Conservation (phyloP, 37 sponge, comb jelly and placozoan species). For the Axinella damicornis region DNA sequence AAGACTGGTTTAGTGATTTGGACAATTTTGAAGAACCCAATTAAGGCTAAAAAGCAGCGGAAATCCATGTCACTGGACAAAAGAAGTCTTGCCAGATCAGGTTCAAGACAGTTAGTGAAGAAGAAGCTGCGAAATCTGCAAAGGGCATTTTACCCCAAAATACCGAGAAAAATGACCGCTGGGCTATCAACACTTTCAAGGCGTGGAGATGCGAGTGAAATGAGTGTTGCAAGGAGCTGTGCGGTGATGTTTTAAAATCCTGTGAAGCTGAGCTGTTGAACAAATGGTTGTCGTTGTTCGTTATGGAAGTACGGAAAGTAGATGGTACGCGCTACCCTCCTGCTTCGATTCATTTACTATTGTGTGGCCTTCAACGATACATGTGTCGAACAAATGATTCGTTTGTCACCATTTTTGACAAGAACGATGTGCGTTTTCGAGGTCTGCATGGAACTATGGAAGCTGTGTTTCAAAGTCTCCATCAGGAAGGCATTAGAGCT, state of each 20-base stretch:
- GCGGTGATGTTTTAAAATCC: background rate
- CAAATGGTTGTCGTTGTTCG: constrained; percentile 7
- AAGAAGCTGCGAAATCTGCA: background rate
- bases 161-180: constrained; percentile 15
- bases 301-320: background rate
- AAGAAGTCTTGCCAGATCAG: background rate
- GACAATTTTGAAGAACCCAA: too few species aligned
- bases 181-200: background rate
- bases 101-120: background rate
- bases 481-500: constrained; percentile 10
- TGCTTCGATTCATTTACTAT: background rate
- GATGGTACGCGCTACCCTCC: background rate
- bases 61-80: background rate
- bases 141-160: constrained; percentile 33
- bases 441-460: constrained; percentile 15
- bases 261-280: background rate
- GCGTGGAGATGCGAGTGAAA: constrained; percentile 10
- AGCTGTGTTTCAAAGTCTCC: background rate
- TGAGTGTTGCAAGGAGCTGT: background rate
- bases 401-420: background rate
- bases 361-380: background rate
- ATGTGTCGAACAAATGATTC: background rate
- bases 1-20: too few species aligned
- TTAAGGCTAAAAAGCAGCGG: too few species aligned
- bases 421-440: constrained; percentile 9